These are phyloP conservation scores for Drosophila ironensis DNA, from an alignment of 1,140 invertebrate species.

Conservation along the genomic window DNA sequence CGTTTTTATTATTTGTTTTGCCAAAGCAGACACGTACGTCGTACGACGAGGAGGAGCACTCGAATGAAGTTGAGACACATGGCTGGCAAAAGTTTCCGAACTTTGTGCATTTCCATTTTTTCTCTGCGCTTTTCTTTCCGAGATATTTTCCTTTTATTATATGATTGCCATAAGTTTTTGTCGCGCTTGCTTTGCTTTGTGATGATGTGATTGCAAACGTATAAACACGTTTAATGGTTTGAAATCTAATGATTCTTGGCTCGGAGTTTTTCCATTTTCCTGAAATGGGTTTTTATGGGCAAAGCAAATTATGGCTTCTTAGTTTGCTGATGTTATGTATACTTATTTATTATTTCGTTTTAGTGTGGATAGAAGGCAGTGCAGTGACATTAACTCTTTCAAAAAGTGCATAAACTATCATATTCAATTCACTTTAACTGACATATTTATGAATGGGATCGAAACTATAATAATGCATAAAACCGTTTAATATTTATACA, in stretches of 20 bases:
- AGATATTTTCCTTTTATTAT: slow-evolving; percentile 51
- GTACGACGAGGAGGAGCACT: slow-evolving; percentile 28
- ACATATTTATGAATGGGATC: too few relatives aligned
- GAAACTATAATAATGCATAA: too few relatives aligned
- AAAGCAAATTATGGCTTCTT: background rate
- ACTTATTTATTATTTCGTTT: too few relatives aligned
- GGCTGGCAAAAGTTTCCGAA: slow-evolving; percentile 29
- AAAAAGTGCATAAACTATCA: too few relatives aligned
- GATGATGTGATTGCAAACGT: slow-evolving; percentile 40
- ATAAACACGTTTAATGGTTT: slow-evolving; percentile 46
- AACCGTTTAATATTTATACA: too few relatives aligned
- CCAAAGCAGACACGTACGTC: slow-evolving; percentile 45
- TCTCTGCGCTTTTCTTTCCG: background rate
- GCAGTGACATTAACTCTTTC: too few relatives aligned
- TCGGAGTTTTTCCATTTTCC: background rate
- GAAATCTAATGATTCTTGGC: slow-evolving; percentile 19
- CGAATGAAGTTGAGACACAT: slow-evolving; percentile 49
- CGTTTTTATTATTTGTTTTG: slow-evolving; percentile 46
- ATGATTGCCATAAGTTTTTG: slow-evolving; percentile 55
- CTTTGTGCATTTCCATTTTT: slow-evolving; percentile 17
- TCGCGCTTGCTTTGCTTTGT: slow-evolving; percentile 45
- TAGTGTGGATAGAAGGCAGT: too few relatives aligned
- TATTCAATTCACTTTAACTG: too few relatives aligned
- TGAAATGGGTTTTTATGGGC: background rate
- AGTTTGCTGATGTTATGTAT: background rate